A percentile compares a stretch with the other conserved stretches of the same genome.
These are phyloP conservation scores for Belonocnema kinseyi DNA, from an alignment of 1,140 invertebrate species.

Conservation along the genomic window DNA sequence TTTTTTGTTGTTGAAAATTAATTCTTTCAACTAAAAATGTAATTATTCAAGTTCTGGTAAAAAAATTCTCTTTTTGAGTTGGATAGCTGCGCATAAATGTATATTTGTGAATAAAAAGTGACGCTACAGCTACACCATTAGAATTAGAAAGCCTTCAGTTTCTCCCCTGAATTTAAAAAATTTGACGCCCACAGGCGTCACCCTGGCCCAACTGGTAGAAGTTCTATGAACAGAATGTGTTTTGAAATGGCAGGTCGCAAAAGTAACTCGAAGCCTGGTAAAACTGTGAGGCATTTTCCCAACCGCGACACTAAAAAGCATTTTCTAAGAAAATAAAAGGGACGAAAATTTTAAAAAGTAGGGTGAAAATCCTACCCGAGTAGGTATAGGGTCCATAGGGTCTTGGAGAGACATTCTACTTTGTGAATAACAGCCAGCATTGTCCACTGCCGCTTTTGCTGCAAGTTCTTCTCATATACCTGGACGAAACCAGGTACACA, in stretches of 20 bases:
- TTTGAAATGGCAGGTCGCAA: conserved; percentile 16
- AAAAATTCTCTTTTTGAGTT: too few relatives aligned
- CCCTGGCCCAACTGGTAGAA: background rate
- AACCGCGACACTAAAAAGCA: background rate
- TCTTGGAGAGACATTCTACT: background rate
- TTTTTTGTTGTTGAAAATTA: too few relatives aligned
- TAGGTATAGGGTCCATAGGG: background rate
- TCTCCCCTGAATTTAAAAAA: conserved; percentile 2
- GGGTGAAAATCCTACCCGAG: conserved; percentile 11
- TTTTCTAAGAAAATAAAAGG: conserved; percentile 13
- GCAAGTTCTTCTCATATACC: conserved; percentile 6
- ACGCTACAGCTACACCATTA: too few relatives aligned
- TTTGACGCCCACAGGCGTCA: background rate
- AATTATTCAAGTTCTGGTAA: too few relatives aligned
- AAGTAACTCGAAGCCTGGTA: background rate
- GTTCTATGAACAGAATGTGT: background rate
- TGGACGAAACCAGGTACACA: conserved; percentile 3
- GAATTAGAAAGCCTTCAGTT: background rate
- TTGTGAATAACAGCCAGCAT: conserved; percentile 19
- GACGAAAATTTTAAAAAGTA: conserved; percentile 2
- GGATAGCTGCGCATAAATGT: too few relatives aligned
- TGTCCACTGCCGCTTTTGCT: conserved; percentile 20
- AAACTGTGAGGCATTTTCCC: background rate
- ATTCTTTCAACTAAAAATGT: too few relatives aligned
- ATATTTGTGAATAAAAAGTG: too few relatives aligned